These are phyloP conservation scores for Ascaphus truei DNA, from an alignment of 2,113 vertebrate genomes.

Conservation along the genomic window DNA sequence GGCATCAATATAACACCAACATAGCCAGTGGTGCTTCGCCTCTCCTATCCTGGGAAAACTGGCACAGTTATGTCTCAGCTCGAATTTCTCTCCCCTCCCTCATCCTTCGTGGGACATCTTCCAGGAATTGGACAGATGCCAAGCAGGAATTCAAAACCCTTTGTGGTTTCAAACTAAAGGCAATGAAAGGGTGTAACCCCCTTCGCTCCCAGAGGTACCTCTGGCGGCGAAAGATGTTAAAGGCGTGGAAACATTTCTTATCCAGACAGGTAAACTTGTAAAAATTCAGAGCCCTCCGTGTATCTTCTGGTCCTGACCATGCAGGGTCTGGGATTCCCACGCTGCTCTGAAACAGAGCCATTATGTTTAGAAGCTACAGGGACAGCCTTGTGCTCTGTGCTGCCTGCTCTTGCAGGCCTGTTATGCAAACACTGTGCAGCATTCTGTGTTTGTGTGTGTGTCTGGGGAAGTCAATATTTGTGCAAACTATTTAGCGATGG, in stretches of 20 bases:
- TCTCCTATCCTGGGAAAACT: too few relatives aligned
- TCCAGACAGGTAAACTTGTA: slow-evolving; percentile 10
- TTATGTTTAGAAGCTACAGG: background rate
- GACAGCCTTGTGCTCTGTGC: slow-evolving; percentile 24
- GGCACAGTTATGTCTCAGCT: too few relatives aligned
- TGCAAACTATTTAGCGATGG: slow-evolving; percentile 54
- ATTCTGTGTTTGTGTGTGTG: slow-evolving; percentile 33
- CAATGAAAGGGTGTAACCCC: too few relatives aligned
- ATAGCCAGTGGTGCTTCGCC: too few relatives aligned
- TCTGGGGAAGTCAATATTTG: slow-evolving; percentile 53
- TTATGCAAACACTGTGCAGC: slow-evolving; percentile 44
- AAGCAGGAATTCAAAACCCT: background rate
- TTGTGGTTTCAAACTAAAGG: background rate
- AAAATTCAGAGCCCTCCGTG: slow-evolving; percentile 31
- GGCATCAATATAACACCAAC: too few relatives aligned
- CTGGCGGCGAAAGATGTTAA: too few relatives aligned
- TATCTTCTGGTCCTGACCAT: slow-evolving; percentile 18
- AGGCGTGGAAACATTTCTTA: background rate
- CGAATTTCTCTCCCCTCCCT: too few relatives aligned
- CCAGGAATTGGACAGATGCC: background rate
- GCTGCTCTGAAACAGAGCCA: slow-evolving; percentile 1
- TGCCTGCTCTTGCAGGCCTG: background rate
- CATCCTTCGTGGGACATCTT: too few relatives aligned
- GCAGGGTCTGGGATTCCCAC: slow-evolving; percentile 35
- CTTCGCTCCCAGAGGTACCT: too few relatives aligned